Conservation (phyloP, 2,888 invertebrate species). For the Neoaliturus tenellus region DNA sequence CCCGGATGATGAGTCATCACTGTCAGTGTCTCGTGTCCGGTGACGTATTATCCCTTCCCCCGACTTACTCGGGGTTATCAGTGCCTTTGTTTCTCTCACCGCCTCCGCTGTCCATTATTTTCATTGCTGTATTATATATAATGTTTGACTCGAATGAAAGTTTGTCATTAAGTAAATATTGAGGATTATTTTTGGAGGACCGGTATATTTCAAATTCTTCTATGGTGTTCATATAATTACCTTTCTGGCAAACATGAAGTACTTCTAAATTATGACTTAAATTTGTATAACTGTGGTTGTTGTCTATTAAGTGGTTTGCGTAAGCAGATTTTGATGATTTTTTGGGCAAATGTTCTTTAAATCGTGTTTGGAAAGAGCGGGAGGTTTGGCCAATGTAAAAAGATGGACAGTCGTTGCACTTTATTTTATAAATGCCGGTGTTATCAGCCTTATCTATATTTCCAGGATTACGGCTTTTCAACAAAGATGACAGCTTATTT, state of each 20-base stretch:
- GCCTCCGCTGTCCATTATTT: neutral
- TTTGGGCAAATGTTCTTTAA: neutral
- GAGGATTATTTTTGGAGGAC: neutral
- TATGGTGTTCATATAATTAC: neutral
- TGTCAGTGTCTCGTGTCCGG: too few species aligned
- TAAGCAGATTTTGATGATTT: slow-evolving; percentile 16
- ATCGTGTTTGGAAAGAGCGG: neutral
- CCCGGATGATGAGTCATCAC: too few species aligned
- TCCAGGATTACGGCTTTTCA: neutral
- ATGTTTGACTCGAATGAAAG: neutral
- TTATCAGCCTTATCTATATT: neutral
- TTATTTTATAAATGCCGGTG: neutral
- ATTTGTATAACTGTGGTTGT: neutral
- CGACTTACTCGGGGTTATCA: too few species aligned
- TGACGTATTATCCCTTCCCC: too few species aligned
- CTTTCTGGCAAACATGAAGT: neutral
- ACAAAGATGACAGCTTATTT: too few species aligned
- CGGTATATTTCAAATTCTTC: slow-evolving; percentile 10
- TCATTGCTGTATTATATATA: neutral
- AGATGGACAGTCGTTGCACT: neutral
- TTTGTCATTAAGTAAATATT: neutral
- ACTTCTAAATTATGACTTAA: neutral
- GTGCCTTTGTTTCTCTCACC: too few species aligned
- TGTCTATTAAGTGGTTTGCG: neutral
- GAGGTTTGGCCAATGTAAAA: neutral